Evolutionary conservation across 2,797 vertebrate species (phyloP).

Genomic region (Myripristis jacobus): DNA sequence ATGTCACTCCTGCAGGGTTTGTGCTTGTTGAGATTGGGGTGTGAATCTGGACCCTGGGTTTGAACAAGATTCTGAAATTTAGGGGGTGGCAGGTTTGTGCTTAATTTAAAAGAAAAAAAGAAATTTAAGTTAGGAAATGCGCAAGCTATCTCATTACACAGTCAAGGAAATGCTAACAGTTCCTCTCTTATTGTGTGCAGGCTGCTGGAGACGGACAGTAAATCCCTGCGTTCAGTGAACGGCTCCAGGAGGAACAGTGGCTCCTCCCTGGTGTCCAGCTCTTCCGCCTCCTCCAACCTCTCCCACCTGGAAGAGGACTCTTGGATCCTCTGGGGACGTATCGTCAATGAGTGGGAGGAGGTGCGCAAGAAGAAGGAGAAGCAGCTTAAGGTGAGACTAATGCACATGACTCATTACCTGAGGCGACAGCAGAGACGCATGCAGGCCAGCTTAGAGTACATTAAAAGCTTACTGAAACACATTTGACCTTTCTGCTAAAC

Average conservation of each 20-base stretch:
- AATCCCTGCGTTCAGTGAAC: conserved; percentile 95
- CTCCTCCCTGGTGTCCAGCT: conserved; percentile 97
- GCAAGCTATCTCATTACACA: neutral
- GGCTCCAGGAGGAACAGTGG: conserved; percentile 97
- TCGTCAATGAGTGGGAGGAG: conserved; percentile 99
- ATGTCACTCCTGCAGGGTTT: neutral
- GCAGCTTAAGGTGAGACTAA: conserved; percentile 91
- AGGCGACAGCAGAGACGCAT: neutral
- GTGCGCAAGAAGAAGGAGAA: conserved; percentile 98
- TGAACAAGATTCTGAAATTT: neutral
- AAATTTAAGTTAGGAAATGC: neutral
- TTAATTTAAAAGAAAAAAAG: neutral
- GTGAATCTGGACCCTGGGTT: neutral
- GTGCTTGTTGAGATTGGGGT: neutral
- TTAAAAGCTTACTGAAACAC: conserved; percentile 45
- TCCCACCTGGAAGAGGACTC: conserved; percentile 98
- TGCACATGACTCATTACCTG: conserved; percentile 8
- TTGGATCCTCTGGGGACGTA: conserved; percentile 98
- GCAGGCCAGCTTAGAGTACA: conserved; percentile 38
- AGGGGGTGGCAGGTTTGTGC: no score
- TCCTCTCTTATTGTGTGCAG: conserved; percentile 75
- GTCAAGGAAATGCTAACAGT: neutral
- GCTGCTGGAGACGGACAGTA: conserved; percentile 96
- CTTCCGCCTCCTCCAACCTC: conserved; percentile 98
- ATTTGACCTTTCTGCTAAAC: conserved; percentile 4